phyloP scores from a whole-genome alignment of 2,888 invertebrate genomes.

The Caenorhabditis sp. region DNA sequence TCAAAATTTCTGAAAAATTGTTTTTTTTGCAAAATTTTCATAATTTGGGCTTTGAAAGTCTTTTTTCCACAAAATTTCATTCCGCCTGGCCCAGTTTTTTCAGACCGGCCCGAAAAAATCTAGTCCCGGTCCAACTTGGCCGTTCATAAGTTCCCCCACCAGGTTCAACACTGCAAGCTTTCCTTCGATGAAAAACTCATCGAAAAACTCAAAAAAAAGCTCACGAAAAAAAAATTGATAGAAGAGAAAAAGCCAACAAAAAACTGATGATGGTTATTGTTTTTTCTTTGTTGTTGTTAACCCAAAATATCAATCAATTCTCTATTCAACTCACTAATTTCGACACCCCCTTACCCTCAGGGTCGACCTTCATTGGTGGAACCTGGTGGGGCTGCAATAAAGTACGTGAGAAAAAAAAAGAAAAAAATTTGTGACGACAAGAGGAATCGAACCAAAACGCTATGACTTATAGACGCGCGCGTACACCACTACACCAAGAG shows the following conservation, averaged over 20 bases:
- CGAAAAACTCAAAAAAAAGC: background rate
- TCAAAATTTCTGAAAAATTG: too few relatives aligned
- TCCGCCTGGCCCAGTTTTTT: background rate
- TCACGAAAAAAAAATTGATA: conserved; percentile 1
- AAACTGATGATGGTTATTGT: background rate
- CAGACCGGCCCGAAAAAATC: too few relatives aligned
- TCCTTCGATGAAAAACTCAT: background rate
- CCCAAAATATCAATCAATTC: background rate
- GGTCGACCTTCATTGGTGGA: conserved; percentile 47
- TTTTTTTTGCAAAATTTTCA: too few relatives aligned
- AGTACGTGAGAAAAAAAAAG: background rate
- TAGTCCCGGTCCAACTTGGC: too few relatives aligned
- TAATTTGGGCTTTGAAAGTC: too few relatives aligned
- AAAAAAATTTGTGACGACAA: background rate
- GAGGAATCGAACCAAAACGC: too few relatives aligned
- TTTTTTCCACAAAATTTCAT: too few relatives aligned
- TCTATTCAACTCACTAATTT: conserved; percentile 41
- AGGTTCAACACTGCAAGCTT: conserved; percentile 43
- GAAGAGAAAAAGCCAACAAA: background rate
- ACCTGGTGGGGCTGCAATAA: conserved; percentile 50
- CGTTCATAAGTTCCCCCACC: conserved; percentile 34
- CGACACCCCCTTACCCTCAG: conserved; percentile 49
- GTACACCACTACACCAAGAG: too few relatives aligned
- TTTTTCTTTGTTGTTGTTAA: too few relatives aligned
- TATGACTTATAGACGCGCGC: too few relatives aligned